phyloP scores from a whole-genome alignment of 2,888 invertebrate species.

The Escarpia spicata region DNA sequence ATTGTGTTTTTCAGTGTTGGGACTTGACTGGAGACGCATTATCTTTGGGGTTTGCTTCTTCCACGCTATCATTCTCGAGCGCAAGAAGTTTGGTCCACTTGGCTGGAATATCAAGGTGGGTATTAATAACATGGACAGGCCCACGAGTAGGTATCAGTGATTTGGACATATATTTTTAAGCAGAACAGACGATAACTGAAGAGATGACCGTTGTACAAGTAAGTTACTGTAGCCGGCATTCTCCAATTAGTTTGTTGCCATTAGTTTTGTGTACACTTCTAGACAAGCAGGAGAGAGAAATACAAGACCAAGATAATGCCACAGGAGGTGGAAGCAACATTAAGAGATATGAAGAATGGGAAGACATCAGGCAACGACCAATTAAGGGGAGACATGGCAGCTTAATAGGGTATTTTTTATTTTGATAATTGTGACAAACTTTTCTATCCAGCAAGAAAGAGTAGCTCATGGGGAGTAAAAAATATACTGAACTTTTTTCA shows the following conservation, averaged over 20 bases:
- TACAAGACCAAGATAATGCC: no score
- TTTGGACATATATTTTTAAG: not conserved
- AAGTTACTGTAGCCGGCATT: not conserved
- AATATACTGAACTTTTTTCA: no score
- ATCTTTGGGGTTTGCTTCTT: conserved; percentile 67
- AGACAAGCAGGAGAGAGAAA: no score
- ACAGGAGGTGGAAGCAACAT: no score
- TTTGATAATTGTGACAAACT: no score
- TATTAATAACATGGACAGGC: not conserved
- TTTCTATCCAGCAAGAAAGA: no score
- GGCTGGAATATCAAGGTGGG: conserved; percentile 67
- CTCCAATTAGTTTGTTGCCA: not conserved
- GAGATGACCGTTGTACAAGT: not conserved
- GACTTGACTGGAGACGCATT: conserved; percentile 62
- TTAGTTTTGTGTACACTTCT: not conserved
- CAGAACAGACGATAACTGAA: not conserved
- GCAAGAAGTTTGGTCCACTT: conserved; percentile 67
- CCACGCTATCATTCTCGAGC: conserved; percentile 66
- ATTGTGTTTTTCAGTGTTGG: conserved; percentile 53
- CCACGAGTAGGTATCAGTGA: not conserved
- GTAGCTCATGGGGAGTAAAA: no score
- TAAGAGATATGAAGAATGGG: no score
- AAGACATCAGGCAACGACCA: no score
- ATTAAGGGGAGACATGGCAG: no score
- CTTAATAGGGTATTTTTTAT: no score